Conservation (phyloP, 1,140 invertebrate genomes). For the Bombus waltoni region DNA sequence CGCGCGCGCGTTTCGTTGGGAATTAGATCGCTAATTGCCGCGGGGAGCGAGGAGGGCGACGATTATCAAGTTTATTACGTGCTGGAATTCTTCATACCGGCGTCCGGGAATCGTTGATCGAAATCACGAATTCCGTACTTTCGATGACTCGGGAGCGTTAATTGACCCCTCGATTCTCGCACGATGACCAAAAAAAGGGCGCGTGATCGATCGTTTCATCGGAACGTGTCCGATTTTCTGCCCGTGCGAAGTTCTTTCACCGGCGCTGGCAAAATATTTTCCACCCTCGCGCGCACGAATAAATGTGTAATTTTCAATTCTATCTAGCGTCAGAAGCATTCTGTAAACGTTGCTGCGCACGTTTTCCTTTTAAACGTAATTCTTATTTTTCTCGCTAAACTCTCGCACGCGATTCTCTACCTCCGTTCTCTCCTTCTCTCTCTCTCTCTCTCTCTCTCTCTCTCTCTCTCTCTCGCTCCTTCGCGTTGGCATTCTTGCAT, state of each 20-base stretch:
- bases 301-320: neutral
- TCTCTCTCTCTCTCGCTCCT: no score
- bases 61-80: slow-evolving; percentile 32
- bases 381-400: neutral
- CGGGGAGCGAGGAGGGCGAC: neutral
- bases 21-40: slow-evolving; percentile 45
- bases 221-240: neutral
- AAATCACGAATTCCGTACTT: neutral
- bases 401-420: neutral
- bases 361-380: neutral
- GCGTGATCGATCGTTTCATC: neutral
- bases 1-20: slow-evolving; percentile 7
- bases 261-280: no score
- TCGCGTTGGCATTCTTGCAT: no score
- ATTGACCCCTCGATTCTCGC: neutral
- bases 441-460: neutral
- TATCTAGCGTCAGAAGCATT: no score
- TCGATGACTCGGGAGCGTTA: neutral
- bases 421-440: neutral
- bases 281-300: neutral
- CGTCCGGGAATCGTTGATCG: neutral
- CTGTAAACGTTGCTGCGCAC: neutral
- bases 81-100: neutral
- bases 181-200: no score
- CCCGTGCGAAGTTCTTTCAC: neutral